These are phyloP conservation scores for Conopomorpha cramerella DNA, from an alignment of 1,140 invertebrate species.

Conservation along the genomic window DNA sequence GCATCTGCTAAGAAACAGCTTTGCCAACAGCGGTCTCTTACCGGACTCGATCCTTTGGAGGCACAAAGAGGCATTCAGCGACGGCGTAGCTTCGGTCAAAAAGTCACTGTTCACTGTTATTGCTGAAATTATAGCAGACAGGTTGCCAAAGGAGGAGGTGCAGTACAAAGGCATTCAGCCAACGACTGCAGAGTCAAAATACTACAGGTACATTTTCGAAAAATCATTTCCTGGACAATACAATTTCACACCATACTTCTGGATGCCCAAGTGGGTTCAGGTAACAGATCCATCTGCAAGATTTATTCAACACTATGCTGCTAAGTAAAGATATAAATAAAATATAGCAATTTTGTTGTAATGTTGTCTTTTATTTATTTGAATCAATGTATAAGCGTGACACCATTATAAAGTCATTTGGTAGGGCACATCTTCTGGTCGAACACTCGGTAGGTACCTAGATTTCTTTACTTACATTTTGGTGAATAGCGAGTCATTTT, in stretches of 20 bases:
- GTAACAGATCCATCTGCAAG: constrained; percentile 79
- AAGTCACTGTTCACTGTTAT: constrained; percentile 79
- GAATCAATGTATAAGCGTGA: too few relatives aligned
- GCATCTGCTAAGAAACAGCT: constrained; percentile 78
- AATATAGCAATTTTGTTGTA: background rate
- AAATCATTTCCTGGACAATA: constrained; percentile 67
- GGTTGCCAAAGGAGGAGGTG: constrained; percentile 68
- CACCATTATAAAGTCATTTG: too few relatives aligned
- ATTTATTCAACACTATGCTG: constrained; percentile 74
- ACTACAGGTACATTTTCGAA: constrained; percentile 78
- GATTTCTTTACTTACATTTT: too few relatives aligned
- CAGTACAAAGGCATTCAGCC: constrained; percentile 64
- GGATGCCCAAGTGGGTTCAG: constrained; percentile 83
- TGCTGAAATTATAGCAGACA: constrained; percentile 73
- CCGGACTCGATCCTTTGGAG: constrained; percentile 87
- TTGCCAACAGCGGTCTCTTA: constrained; percentile 71
- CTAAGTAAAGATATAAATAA: constrained; percentile 16
- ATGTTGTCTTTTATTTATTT: too few relatives aligned
- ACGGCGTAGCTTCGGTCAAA: constrained; percentile 82
- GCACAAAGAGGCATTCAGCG: constrained; percentile 89
- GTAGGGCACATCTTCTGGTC: too few relatives aligned
- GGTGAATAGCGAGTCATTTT: too few relatives aligned
- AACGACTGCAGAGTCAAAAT: constrained; percentile 81
- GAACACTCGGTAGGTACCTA: too few relatives aligned
- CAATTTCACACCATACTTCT: constrained; percentile 76